Percentiles rank a stretch among this genome's conserved stretches.
phyloP scores from a whole-genome alignment of 2,797 vertebrate genomes.

The Karalla daura region DNA sequence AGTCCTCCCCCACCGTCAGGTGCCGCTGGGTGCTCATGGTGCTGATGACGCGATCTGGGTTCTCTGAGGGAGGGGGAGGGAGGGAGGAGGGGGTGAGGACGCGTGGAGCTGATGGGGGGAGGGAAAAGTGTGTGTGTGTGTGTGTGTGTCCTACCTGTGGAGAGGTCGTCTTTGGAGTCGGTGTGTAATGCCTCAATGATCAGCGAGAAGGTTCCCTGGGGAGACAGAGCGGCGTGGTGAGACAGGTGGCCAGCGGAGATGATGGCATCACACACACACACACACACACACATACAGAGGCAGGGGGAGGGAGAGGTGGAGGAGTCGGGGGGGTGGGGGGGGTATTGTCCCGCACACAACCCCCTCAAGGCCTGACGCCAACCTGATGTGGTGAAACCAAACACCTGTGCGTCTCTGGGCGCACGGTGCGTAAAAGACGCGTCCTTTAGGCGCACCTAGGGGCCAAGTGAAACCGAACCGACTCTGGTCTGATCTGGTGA shows the following conservation, averaged over 20 bases:
- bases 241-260: slow-evolving; percentile 63
- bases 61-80: too few species aligned
- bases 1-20: slow-evolving; percentile 94
- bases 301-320: too few species aligned
- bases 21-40: slow-evolving; percentile 95
- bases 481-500: too few species aligned
- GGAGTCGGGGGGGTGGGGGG: too few species aligned
- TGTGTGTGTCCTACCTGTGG: slow-evolving; percentile 86
- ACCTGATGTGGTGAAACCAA: slow-evolving; percentile 52
- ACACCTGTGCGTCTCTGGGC: slow-evolving; percentile 47
- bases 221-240: slow-evolving; percentile 67
- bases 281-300: too few species aligned
- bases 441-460: background rate
- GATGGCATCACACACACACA: slow-evolving; percentile 64
- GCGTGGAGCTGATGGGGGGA: too few species aligned
- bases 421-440: too few species aligned
- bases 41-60: slow-evolving; percentile 93
- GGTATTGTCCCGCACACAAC: slow-evolving; percentile 28
- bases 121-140: background rate
- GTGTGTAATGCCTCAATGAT: slow-evolving; percentile 97
- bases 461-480: too few species aligned
- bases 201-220: slow-evolving; percentile 96
- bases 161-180: slow-evolving; percentile 93
- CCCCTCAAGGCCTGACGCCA: slow-evolving; percentile 19
- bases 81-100: too few species aligned